A percentile compares a stretch with the other conserved stretches of the same genome.
Evolutionary conservation across 2,888 invertebrate species (phyloP).

Genomic region (Amiota minor): DNA sequence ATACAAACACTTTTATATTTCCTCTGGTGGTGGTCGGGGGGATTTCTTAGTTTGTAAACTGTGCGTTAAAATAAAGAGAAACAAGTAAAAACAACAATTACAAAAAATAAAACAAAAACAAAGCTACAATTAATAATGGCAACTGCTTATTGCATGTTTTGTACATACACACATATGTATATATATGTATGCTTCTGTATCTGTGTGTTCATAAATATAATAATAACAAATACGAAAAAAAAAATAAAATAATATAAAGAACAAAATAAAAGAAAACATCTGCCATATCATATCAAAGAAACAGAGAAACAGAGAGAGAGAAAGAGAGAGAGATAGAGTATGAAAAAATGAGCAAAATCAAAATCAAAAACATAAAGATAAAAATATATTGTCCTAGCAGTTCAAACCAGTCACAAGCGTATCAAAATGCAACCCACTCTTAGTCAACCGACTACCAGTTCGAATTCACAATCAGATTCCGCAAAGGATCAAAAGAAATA

Average conservation of each 20-base stretch:
- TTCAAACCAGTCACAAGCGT: conserved; percentile 52
- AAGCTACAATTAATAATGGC: conserved; percentile 51
- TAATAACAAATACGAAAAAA: conserved; percentile 43
- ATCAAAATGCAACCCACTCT: conserved; percentile 64
- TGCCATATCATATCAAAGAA: background rate
- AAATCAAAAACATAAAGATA: conserved; percentile 38
- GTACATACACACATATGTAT: conserved; percentile 7
- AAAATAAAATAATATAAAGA: conserved; percentile 42
- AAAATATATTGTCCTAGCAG: background rate
- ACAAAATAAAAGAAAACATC: conserved; percentile 43
- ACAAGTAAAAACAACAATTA: conserved; percentile 44
- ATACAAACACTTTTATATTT: too few species aligned
- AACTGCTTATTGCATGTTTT: conserved; percentile 39
- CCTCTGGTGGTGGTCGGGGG: too few species aligned
- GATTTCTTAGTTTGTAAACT: conserved; percentile 46
- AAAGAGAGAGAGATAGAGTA: too few species aligned
- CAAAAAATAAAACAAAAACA: conserved; percentile 27
- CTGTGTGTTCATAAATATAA: conserved; percentile 39
- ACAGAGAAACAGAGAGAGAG: too few species aligned
- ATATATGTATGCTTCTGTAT: conserved; percentile 7
- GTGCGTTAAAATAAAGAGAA: conserved; percentile 34
- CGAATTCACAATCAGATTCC: conserved; percentile 25
- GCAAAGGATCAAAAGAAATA: conserved; percentile 36
- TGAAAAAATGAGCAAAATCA: conserved; percentile 51
- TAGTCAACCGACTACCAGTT: background rate